Base-by-base conservation (phyloP, 2,888 invertebrate species). In the Daptonema setosum region DNA sequence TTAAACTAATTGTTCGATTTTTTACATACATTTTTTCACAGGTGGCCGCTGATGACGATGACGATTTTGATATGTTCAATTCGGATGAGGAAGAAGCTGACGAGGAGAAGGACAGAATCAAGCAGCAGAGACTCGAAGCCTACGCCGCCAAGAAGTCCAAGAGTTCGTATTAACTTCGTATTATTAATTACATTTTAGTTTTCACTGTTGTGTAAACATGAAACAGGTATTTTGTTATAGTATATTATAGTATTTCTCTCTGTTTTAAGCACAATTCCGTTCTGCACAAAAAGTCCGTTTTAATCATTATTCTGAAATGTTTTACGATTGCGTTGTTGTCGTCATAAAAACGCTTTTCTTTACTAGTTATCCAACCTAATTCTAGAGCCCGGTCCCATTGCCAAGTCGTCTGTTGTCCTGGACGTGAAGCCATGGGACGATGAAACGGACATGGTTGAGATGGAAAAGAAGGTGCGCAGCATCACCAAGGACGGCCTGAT, bases 381-480 rank as follows among this genome's bases (percentile, higher is more conserved):
- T 58, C 3, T 54, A 68, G 66, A 91, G 76, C 86, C 88, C 5
- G 66, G 62, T 56, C 76, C 87, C 5, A 86, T 93, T 73, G 91
- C 91, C 53, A 93, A 93, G 70, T 88, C 88, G 51, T 87, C 83
- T 65, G 83, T 93, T 60, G 77, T 93, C 63, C 76, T 93, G 52
- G 91, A 93, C 72, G 87, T 90, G 11, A 93, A 93, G 72, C 88
- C 88, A 25, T 91, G 91, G 91, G 91, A 87, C 72, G 91, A 91
- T 76, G 87, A 88, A 72, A 91, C 90, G 28, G 85, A 91, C 66
- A 85, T 93, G 83, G 80, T 79, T 63, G 80, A 79, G 70, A 79
- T 91, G 81, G 90, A 93, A 70, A 52, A 73, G 70, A 74, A 76
- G 64, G 87, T 88, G 20, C 80, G 88, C 63, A 76, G 80, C 28